phyloP scores from a whole-genome alignment of 1,140 invertebrate genomes.

The Drosophila auraria region DNA sequence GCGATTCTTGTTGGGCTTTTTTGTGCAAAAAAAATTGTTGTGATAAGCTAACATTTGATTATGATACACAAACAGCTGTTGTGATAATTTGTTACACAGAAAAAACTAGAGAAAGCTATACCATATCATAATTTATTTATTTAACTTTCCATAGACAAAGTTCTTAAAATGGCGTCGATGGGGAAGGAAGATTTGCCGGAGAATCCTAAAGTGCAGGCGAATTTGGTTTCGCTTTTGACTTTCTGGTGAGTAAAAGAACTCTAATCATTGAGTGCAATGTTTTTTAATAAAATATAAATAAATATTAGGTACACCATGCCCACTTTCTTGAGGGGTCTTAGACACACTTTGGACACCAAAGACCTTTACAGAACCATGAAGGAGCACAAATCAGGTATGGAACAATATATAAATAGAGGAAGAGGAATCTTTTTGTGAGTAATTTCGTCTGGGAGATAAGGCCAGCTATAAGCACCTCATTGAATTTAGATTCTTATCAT shows the following conservation, averaged over 20 bases:
- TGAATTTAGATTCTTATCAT: not conserved
- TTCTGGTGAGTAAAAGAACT: conserved; percentile 67
- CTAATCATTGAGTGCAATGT: not conserved
- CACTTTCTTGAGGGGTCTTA: conserved; percentile 86
- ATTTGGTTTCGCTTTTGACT: conserved; percentile 69
- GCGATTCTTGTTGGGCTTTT: not conserved
- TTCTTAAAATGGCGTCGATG: conserved; percentile 63
- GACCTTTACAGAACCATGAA: conserved; percentile 87
- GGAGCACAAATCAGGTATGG: conserved; percentile 86
- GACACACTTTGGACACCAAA: conserved; percentile 85
- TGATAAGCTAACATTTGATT: not conserved
- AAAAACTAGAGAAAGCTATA: not conserved
- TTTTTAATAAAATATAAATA: not conserved
- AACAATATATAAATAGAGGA: too few relatives aligned
- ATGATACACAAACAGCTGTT: not conserved
- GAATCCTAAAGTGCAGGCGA: conserved; percentile 72
- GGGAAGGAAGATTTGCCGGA: conserved; percentile 74
- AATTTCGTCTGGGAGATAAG: not conserved
- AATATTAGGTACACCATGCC: conserved; percentile 85
- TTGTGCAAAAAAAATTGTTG: not conserved
- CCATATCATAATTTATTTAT: not conserved
- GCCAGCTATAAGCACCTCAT: too few relatives aligned
- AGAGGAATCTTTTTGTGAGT: not conserved
- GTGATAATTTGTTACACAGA: not conserved
- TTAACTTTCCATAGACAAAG: not conserved